Percentiles rank a stretch among this genome's conserved stretches.
These are phyloP conservation scores for Thymelicus lineola DNA, from an alignment of 2,888 invertebrate species.

Conservation along the genomic window DNA sequence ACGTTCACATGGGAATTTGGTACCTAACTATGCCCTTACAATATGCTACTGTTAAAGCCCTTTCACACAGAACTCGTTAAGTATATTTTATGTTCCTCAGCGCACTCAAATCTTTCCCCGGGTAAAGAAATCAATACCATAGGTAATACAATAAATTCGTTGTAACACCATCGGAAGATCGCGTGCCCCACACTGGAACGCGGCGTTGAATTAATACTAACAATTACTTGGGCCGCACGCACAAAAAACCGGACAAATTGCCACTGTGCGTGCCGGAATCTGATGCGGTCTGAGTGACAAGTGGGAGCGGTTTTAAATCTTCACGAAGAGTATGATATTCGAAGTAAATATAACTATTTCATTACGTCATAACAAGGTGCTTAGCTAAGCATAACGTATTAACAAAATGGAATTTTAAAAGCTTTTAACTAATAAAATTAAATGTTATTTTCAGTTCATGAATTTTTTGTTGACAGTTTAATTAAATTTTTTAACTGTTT, in stretches of 20 bases:
- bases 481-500: no score
- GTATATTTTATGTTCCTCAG: background rate
- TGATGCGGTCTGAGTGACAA: constrained; percentile 39
- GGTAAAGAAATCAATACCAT: constrained; percentile 26
- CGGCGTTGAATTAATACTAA: constrained; percentile 76
- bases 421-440: no score
- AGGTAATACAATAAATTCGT: constrained; percentile 53
- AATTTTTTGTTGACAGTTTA: no score
- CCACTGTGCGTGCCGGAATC: constrained; percentile 68
- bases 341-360: no score
- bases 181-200: constrained; percentile 66
- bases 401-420: no score
- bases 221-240: constrained; percentile 75
- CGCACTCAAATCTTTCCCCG: constrained; percentile 1
- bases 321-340: no score
- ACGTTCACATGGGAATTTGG: no score
- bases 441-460: no score
- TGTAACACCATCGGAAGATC: constrained; percentile 52
- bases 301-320: constrained; percentile 40
- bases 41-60: no score
- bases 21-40: no score
- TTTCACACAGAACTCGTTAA: background rate
- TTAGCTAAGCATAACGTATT: no score
- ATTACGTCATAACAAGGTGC: no score
- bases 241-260: constrained; percentile 76